These are phyloP conservation scores for Heliothis virescens DNA, from an alignment of 1,140 invertebrate species.

Conservation along the genomic window DNA sequence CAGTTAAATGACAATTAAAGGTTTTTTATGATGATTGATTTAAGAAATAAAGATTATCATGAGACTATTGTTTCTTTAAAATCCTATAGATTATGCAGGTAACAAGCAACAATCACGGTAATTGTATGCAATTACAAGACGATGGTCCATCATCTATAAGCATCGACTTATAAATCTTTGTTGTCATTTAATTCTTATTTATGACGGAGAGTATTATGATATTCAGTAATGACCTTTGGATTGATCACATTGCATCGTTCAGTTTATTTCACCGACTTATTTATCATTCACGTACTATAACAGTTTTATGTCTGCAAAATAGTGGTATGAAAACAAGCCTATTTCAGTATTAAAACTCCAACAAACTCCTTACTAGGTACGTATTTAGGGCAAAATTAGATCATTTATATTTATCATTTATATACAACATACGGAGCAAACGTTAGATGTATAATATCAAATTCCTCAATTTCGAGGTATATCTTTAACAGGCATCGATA, in stretches of 20 bases:
- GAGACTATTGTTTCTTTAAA: slow-evolving; percentile 10
- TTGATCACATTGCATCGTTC: background rate
- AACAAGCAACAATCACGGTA: background rate
- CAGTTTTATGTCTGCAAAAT: background rate
- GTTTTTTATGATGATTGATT: background rate
- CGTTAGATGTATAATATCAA: slow-evolving; percentile 34
- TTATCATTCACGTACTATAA: too few relatives aligned
- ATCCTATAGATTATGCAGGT: slow-evolving; percentile 7
- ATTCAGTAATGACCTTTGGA: background rate
- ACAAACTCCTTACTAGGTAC: background rate
- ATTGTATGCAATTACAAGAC: background rate
- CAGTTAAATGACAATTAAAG: background rate
- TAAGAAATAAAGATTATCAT: slow-evolving; percentile 10
- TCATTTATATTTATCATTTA: background rate
- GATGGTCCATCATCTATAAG: background rate
- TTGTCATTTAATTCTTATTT: slow-evolving; percentile 7
- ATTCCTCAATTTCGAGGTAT: slow-evolving; percentile 38
- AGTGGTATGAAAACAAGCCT: background rate
- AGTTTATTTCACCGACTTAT: background rate
- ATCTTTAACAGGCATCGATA: slow-evolving; percentile 70
- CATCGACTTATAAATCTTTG: background rate
- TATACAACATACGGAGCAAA: background rate
- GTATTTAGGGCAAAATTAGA: background rate
- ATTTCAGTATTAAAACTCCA: background rate
- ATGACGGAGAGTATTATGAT: background rate